A percentile compares a stretch with the other conserved stretches of the same genome.
Conservation (phyloP, 1,140 invertebrate genomes). For the Drosophila paulistorum region DNA sequence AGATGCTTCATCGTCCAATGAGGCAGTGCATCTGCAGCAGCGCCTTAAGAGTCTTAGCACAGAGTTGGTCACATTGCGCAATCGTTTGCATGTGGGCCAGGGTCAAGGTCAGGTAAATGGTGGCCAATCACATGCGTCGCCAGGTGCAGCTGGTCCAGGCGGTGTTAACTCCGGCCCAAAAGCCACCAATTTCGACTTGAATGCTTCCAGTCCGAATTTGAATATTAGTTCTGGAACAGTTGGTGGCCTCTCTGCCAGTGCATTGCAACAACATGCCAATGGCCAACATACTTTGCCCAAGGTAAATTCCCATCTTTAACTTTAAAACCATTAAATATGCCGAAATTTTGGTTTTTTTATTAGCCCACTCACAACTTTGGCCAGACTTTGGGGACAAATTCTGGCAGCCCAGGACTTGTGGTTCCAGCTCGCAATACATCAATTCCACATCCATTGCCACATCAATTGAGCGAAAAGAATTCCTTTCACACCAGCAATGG, state of each 20-base stretch:
- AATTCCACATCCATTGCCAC: slow-evolving; percentile 78
- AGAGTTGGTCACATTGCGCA: slow-evolving; percentile 93
- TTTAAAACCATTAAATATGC: too few relatives aligned
- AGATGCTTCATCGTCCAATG: slow-evolving; percentile 96
- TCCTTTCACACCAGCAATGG: slow-evolving; percentile 41
- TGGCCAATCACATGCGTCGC: slow-evolving; percentile 43
- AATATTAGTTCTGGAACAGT: slow-evolving; percentile 42
- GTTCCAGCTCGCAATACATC: slow-evolving; percentile 80
- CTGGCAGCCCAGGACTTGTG: slow-evolving; percentile 40
- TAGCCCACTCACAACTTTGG: slow-evolving; percentile 58
- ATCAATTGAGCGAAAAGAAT: slow-evolving; percentile 71
- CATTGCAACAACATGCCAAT: slow-evolving; percentile 68
- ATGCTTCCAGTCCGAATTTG: slow-evolving; percentile 74
- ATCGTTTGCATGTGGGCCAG: slow-evolving; percentile 90
- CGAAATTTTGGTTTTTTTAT: neutral
- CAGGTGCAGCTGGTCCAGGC: slow-evolving; percentile 8
- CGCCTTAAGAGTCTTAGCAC: slow-evolving; percentile 93
- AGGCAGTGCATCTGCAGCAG: slow-evolving; percentile 95
- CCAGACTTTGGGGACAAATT: slow-evolving; percentile 59
- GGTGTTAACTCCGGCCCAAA: slow-evolving; percentile 35
- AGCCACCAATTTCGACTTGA: slow-evolving; percentile 62
- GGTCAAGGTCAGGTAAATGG: slow-evolving; percentile 74
- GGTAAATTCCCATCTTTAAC: slow-evolving; percentile 27
- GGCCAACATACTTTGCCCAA: slow-evolving; percentile 56
- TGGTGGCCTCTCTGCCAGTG: slow-evolving; percentile 52